These are phyloP conservation scores for Eurytoma adleriae DNA, from an alignment of 2,888 invertebrate species.

Conservation along the genomic window DNA sequence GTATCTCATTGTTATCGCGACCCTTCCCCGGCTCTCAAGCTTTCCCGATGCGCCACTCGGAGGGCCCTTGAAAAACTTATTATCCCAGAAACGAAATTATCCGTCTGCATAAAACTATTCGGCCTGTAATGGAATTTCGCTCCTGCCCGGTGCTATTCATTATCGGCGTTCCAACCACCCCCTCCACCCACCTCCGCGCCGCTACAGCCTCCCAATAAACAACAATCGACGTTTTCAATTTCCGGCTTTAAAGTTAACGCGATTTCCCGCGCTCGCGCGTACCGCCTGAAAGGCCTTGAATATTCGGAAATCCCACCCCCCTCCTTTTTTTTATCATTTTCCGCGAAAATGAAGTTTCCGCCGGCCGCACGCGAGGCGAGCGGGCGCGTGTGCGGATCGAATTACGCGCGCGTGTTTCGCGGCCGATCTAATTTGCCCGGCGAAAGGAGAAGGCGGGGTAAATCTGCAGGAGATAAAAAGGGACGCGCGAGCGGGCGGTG, in stretches of 20 bases:
- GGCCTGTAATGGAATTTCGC: slow-evolving; percentile 31
- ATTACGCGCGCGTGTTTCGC: background rate
- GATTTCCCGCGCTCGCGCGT: slow-evolving; percentile 6
- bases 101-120: slow-evolving; percentile 38
- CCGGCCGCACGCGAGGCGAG: too few species aligned
- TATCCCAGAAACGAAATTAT: slow-evolving; percentile 31
- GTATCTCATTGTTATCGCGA: background rate
- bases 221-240: slow-evolving; percentile 54
- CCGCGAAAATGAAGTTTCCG: background rate
- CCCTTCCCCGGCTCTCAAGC: too few species aligned
- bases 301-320: slow-evolving; percentile 12
- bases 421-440: slow-evolving; percentile 36
- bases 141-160: slow-evolving; percentile 27
- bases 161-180: background rate
- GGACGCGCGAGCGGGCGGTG: background rate
- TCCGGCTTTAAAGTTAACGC: slow-evolving; percentile 41
- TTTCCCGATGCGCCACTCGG: background rate
- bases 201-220: slow-evolving; percentile 34
- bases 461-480: background rate
- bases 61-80: slow-evolving; percentile 41
- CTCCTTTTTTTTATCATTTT: slow-evolving; percentile 1
- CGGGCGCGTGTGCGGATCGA: background rate
- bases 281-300: slow-evolving; percentile 23
- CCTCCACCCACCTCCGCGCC: background rate
- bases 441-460: background rate